Conservation (phyloP, 1,140 invertebrate species). For the Steinernema khuongi region DNA sequence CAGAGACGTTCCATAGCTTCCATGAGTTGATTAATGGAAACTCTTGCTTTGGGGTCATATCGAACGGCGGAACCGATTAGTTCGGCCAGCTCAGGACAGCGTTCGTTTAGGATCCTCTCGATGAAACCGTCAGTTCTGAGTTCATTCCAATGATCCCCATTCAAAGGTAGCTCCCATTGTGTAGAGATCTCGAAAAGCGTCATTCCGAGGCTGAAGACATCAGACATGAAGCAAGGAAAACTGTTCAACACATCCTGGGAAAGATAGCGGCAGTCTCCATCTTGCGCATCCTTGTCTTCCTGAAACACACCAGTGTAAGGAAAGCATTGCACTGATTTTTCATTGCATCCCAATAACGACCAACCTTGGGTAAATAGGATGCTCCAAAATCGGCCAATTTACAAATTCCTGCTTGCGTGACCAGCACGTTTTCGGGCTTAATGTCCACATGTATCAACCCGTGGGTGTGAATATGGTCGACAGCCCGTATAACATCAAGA, state of each 20-base stretch:
- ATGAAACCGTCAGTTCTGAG: neutral
- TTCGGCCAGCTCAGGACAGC: neutral
- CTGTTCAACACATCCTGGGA: conserved; percentile 70
- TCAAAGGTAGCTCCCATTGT: neutral
- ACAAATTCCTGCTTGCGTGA: conserved; percentile 65
- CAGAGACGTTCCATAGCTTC: neutral
- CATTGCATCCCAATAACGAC: conserved; percentile 61
- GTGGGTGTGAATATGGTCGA: conserved; percentile 68
- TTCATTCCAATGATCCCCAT: neutral
- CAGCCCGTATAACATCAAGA: conserved; percentile 55
- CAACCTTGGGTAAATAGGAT: conserved; percentile 64
- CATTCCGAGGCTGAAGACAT: conserved; percentile 62
- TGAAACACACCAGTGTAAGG: conserved; percentile 44
- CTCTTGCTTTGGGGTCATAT: neutral
- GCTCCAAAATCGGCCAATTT: conserved; percentile 74
- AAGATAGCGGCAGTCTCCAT: conserved; percentile 73
- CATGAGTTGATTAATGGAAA: neutral
- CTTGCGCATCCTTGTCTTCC: conserved; percentile 64
- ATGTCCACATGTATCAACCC: conserved; percentile 72
- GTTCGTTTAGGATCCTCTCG: neutral
- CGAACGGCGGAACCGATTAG: neutral
- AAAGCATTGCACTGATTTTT: neutral
- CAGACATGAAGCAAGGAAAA: conserved; percentile 64
- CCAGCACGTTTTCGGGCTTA: conserved; percentile 72
- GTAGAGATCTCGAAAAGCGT: conserved; percentile 62